phyloP scores from a whole-genome alignment of 1,140 invertebrate genomes.

The Caenorhabditis briggsae region DNA sequence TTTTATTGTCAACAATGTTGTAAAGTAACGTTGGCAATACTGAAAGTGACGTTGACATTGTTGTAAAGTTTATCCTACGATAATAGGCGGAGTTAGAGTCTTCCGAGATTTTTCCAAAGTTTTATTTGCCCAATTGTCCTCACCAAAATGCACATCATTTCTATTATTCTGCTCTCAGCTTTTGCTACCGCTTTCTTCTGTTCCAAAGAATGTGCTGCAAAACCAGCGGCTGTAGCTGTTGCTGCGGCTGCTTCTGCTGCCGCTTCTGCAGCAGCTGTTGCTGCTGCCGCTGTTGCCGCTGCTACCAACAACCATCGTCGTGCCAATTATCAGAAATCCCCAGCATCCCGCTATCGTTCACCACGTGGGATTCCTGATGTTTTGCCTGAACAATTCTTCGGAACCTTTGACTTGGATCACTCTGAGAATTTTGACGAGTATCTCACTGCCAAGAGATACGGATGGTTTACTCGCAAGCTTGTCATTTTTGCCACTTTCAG shows the following conservation, averaged over 20 bases:
- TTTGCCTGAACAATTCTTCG: constrained; percentile 73
- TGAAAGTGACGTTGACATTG: too few species aligned
- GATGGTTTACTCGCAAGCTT: constrained; percentile 77
- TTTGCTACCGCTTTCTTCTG: not conserved
- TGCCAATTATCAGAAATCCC: not conserved
- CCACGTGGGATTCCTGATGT: not conserved
- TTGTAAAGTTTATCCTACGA: too few species aligned
- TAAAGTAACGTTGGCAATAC: too few species aligned
- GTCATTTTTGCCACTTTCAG: constrained; percentile 74
- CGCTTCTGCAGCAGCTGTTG: not conserved
- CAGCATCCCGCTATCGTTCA: not conserved
- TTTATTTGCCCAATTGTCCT: too few species aligned
- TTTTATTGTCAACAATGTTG: too few species aligned
- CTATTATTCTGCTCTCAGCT: not conserved
- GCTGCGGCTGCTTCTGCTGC: not conserved
- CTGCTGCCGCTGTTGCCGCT: not conserved
- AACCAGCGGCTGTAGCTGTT: not conserved
- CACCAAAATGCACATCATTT: too few species aligned
- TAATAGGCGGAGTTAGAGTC: too few species aligned
- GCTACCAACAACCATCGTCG: not conserved
- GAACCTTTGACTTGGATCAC: constrained; percentile 72
- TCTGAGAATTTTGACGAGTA: constrained; percentile 77
- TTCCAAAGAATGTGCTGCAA: not conserved
- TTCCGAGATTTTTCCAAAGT: too few species aligned
- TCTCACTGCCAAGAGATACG: constrained; percentile 70